Evolutionary conservation across 2,888 invertebrate genomes (phyloP).

Genomic region (Lasioglossum malachurum): DNA sequence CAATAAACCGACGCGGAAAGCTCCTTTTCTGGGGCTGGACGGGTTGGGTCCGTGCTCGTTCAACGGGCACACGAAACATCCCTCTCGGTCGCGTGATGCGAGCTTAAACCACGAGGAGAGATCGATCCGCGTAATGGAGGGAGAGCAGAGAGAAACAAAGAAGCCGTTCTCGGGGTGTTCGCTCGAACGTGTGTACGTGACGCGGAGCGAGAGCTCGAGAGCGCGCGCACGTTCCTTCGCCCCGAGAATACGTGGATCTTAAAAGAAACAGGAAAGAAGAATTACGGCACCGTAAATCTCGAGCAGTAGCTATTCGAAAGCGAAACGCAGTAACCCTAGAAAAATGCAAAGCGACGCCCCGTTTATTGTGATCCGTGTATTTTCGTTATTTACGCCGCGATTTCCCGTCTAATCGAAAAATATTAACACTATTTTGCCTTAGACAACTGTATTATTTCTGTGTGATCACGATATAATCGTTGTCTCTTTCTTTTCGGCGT

Average conservation of each 20-base stretch:
- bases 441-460: no score
- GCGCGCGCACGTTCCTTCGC: conserved; percentile 5
- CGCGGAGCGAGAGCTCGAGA: background rate
- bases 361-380: conserved; percentile 58
- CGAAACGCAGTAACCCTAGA: conserved; percentile 35
- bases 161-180: conserved; percentile 53
- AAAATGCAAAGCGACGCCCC: conserved; percentile 45
- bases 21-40: conserved; percentile 41
- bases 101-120: conserved; percentile 47
- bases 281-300: conserved; percentile 63
- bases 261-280: conserved; percentile 59
- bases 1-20: conserved; percentile 51
- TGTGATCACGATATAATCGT: no score
- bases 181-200: conserved; percentile 28
- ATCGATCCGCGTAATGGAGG: conserved; percentile 47
- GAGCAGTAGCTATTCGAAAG: conserved; percentile 42
- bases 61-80: conserved; percentile 38
- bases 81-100: conserved; percentile 51
- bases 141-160: conserved; percentile 60
- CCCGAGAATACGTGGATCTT: conserved; percentile 32
- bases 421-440: no score
- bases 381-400: conserved; percentile 51
- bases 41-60: conserved; percentile 22
- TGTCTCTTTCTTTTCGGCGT: no score
- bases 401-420: background rate